Percentiles rank a stretch among this genome's conserved stretches.
Conservation (phyloP, 2,113 vertebrate genomes). For the Ancistrus triradiatus region DNA sequence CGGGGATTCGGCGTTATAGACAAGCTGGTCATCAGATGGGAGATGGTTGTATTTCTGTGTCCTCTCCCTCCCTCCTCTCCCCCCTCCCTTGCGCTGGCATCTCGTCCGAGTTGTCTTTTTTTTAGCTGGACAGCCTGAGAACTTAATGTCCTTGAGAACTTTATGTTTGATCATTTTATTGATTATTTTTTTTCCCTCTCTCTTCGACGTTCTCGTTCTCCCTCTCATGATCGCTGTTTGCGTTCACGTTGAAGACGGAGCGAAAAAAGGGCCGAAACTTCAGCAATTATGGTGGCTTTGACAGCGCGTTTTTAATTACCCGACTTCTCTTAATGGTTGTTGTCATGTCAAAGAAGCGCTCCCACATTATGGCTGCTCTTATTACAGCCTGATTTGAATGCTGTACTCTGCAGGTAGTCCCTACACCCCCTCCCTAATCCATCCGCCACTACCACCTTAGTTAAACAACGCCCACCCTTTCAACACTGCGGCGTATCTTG, state of each 20-base stretch:
- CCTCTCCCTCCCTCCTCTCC: conserved; percentile 38
- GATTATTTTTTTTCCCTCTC: conserved; percentile 47
- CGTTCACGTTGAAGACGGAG: conserved; percentile 22
- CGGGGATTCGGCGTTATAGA: conserved; percentile 64
- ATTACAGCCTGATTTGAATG: conserved; percentile 67
- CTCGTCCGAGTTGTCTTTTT: neutral
- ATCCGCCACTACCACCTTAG: conserved; percentile 23
- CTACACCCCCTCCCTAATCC: conserved; percentile 29
- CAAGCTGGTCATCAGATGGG: conserved; percentile 80
- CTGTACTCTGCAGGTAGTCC: conserved; percentile 66
- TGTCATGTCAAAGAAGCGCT: conserved; percentile 64
- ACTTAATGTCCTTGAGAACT: conserved; percentile 61
- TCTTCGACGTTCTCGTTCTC: conserved; percentile 16
- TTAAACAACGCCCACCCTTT: conserved; percentile 30
- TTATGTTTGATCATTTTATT: conserved; percentile 61
- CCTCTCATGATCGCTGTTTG: conserved; percentile 56
- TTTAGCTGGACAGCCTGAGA: conserved; percentile 53
- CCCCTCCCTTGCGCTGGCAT: conserved; percentile 56
- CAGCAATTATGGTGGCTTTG: conserved; percentile 61
- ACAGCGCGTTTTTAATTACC: conserved; percentile 72
- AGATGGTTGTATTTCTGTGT: conserved; percentile 67
- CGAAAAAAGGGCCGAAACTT: conserved; percentile 45
- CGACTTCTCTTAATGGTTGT: conserved; percentile 60
- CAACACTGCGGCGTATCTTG: conserved; percentile 45
- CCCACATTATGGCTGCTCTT: conserved; percentile 62